Evolutionary conservation across 2,113 vertebrate species (phyloP), one percentile per base, ranked within the genome.

Genomic region (Quiscalus mexicanus): DNA sequence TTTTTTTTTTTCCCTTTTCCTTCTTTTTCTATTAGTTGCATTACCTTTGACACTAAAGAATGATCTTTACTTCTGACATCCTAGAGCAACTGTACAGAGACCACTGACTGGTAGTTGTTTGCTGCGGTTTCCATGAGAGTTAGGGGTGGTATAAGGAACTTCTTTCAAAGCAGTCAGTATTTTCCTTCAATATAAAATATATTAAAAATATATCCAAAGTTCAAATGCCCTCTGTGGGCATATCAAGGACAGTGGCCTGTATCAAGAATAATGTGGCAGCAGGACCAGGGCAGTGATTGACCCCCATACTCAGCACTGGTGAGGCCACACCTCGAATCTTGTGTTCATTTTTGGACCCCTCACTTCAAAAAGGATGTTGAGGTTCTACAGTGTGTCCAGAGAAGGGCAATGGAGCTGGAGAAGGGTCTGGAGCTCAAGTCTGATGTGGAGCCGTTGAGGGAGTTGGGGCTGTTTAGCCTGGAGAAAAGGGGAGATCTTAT

Each of bases 1-100:
- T 39, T 41, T 8, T 10, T 35, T 3, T 11, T 30, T 2, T 12
- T 2, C 21, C 4, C 1, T 45, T 58, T 60, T 3, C 2, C 6
- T 9, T 10, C 3, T 28, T 84, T 60, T 81, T 55, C 33, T 79
- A 2, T 69, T 87, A 41, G 15, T 88, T 85, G 6, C 6, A 15
- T 35, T 76, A 21, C 5, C 16, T 73, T 62, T 91, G 25, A 20
- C 44, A 30, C 49, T 56, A 35, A 41, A 74, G 45, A 70, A 67
- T 42, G 35, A 50, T 39, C 42, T 28, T 62, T 56, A 35, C 17
- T 28, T 80, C 10, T 13, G n/a, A 33, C 2, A 1, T 73, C 18
- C 33, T 77, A 20, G 21, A 35, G 16, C 33, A 86, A 5, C 35
- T 33, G 8, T 28, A 7, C 44, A 67, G 70, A 75, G 21, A 47